Percentiles rank a stretch among this genome's conserved stretches.
phyloP scores from a whole-genome alignment of 2,888 invertebrate genomes.

The Metallyticus violacea region DNA sequence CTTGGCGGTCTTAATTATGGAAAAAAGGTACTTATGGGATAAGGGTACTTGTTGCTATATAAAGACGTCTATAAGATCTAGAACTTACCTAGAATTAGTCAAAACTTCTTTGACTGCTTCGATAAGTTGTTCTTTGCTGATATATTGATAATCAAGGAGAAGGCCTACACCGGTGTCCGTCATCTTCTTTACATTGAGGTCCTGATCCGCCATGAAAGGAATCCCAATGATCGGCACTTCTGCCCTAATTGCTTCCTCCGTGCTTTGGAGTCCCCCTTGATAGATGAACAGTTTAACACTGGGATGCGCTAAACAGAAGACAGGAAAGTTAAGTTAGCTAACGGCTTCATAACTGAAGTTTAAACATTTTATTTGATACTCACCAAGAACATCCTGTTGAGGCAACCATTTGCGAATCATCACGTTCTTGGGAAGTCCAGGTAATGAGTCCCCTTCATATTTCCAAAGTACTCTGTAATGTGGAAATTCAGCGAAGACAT shows the following conservation, averaged over 20 bases:
- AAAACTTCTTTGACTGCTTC: slow-evolving; percentile 6
- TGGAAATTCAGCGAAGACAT: slow-evolving; percentile 42
- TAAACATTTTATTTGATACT: not conserved
- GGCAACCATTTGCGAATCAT: slow-evolving; percentile 49
- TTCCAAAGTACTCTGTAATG: slow-evolving; percentile 50
- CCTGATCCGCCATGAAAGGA: slow-evolving; percentile 24
- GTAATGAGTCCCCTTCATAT: slow-evolving; percentile 47
- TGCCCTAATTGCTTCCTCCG: slow-evolving; percentile 16
- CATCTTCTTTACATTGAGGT: slow-evolving; percentile 19
- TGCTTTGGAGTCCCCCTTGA: slow-evolving; percentile 25
- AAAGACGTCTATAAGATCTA: not conserved
- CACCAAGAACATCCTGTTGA: slow-evolving; percentile 46
- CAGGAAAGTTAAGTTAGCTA: too few relatives aligned
- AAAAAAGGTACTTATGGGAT: too few relatives aligned
- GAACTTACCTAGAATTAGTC: slow-evolving; percentile 6
- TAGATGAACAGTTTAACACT: slow-evolving; percentile 23
- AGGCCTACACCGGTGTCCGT: slow-evolving; percentile 9
- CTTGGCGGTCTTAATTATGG: too few relatives aligned
- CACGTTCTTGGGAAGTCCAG: slow-evolving; percentile 47
- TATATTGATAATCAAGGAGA: slow-evolving; percentile 1
- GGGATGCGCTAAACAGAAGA: not conserved
- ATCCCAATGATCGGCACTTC: slow-evolving; percentile 22
- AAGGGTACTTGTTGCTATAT: too few relatives aligned
- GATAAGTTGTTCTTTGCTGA: slow-evolving; percentile 16
- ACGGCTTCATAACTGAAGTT: too few relatives aligned